A percentile compares a stretch with the other conserved stretches of the same genome.
Evolutionary conservation across 2,797 vertebrate species (phyloP).

Genomic region (Erethizon dorsatum): DNA sequence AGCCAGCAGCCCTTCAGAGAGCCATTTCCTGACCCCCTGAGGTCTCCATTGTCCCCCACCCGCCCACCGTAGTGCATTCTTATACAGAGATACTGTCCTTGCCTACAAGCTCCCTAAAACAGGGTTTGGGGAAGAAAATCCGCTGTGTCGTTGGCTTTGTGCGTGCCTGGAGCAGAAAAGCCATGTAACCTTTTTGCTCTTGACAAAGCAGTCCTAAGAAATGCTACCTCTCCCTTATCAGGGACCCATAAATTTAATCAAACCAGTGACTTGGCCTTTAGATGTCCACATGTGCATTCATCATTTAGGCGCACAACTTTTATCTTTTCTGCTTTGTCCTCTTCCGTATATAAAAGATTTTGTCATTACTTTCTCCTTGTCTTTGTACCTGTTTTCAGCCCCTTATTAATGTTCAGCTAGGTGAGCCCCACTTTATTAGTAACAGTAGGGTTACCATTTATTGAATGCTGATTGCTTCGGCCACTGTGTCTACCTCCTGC

Average conservation of each 20-base stretch:
- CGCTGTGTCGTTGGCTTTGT: background rate
- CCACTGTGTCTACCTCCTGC: background rate
- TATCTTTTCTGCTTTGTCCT: background rate
- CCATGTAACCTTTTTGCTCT: background rate
- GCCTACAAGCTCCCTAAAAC: background rate
- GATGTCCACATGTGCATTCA: background rate
- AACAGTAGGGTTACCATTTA: background rate
- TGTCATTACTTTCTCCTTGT: background rate
- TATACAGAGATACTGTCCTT: background rate
- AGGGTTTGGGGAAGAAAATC: background rate
- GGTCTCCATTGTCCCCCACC: background rate
- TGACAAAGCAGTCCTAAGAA: background rate
- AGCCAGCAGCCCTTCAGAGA: slow-evolving; percentile 24
- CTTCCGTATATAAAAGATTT: background rate
- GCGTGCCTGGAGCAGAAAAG: background rate
- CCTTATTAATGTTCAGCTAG: background rate
- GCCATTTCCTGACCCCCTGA: slow-evolving; percentile 24
- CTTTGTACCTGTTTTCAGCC: background rate
- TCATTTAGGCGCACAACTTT: background rate
- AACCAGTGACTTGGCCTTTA: background rate
- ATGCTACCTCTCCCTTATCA: background rate
- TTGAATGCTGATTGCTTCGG: background rate
- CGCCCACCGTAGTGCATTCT: background rate
- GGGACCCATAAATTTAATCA: background rate
- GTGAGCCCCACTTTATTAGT: background rate